Percentiles rank a stretch among this genome's conserved stretches.
These are phyloP conservation scores for Helicoverpa zea DNA, from an alignment of 1,140 invertebrate species.

Conservation along the genomic window DNA sequence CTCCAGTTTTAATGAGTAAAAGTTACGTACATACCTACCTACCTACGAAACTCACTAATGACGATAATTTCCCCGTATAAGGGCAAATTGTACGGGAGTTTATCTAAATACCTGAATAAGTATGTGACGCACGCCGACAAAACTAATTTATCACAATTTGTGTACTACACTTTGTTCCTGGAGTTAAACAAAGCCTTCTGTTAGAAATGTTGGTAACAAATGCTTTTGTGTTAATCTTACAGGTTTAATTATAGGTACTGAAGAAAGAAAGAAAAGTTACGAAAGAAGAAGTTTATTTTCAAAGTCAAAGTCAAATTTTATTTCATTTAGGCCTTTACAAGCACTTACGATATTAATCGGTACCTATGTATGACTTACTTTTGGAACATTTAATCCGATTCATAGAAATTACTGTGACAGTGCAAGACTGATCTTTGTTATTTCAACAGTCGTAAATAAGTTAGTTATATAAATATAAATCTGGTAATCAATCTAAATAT, in stretches of 20 bases:
- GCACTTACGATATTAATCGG: no score
- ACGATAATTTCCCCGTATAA: neutral
- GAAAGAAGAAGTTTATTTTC: no score
- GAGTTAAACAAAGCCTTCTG: neutral
- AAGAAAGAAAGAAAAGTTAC: no score
- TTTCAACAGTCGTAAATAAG: no score
- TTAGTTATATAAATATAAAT: no score
- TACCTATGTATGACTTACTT: no score
- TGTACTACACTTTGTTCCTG: slow-evolving; percentile 2
- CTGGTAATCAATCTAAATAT: no score
- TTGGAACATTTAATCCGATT: no score
- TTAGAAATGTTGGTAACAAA: neutral
- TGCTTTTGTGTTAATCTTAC: slow-evolving; percentile 1
- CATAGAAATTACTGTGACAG: no score
- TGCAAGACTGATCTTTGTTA: no score
- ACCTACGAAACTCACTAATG: neutral
- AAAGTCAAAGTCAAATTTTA: no score
- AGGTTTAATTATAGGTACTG: neutral
- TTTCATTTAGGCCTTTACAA: no score
- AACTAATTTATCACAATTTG: slow-evolving; percentile 17
- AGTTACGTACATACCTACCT: neutral
- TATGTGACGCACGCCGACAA: slow-evolving; percentile 9
- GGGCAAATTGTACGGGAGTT: neutral
- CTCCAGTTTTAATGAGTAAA: neutral
- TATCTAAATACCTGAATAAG: neutral